Evolutionary conservation across 2,113 vertebrate genomes (phyloP).

Genomic region (Phyllopteryx taeniolatus): DNA sequence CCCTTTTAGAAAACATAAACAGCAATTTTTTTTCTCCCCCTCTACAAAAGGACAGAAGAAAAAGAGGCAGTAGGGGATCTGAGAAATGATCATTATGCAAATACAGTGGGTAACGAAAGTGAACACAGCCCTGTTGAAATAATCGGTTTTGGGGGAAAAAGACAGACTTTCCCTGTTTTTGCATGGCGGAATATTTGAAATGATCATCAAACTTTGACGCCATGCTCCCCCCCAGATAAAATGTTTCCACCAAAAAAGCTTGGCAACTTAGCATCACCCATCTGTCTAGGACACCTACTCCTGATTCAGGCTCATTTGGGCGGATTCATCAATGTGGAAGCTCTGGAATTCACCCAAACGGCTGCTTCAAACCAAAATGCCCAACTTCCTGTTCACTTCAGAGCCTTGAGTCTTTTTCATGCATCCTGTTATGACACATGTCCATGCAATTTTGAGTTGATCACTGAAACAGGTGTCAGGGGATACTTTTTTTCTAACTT

Average conservation of each 20-base stretch:
- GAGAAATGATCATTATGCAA: conserved; percentile 12
- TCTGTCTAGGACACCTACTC: too few relatives aligned
- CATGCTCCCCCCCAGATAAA: too few relatives aligned
- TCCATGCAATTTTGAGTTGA: not conserved
- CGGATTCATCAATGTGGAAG: not conserved
- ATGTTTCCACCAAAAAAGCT: too few relatives aligned
- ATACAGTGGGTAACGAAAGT: not conserved
- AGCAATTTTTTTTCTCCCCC: conserved; percentile 29
- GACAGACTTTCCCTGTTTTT: not conserved
- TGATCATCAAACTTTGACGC: too few relatives aligned
- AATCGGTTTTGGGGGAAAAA: not conserved
- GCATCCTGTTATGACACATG: too few relatives aligned
- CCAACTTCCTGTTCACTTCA: not conserved
- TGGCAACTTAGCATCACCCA: too few relatives aligned
- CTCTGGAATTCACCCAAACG: not conserved
- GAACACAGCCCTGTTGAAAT: not conserved
- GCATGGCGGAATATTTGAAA: too few relatives aligned
- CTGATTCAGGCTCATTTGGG: not conserved
- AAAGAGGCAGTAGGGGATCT: conserved; percentile 18
- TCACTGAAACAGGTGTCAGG: not conserved
- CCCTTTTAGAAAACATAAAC: conserved; percentile 67
- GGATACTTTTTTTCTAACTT: too few relatives aligned
- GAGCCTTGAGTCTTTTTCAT: not conserved
- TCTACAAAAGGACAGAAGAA: not conserved
- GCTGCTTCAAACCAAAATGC: not conserved